These are phyloP conservation scores for Aepyceros melampus DNA, from an alignment of 2,113 vertebrate species.

Conservation along the genomic window DNA sequence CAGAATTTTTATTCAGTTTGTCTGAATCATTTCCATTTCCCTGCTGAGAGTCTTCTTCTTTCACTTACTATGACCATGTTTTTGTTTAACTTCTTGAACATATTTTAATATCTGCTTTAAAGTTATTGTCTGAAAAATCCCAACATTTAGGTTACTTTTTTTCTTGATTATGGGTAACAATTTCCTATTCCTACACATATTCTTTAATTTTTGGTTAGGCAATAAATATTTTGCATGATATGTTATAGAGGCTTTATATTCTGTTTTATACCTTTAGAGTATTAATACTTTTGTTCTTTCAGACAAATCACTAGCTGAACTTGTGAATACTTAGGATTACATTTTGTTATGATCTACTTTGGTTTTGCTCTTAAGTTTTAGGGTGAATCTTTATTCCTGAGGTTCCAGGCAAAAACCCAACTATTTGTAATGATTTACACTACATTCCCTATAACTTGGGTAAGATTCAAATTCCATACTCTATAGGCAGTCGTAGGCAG, in stretches of 20 bases:
- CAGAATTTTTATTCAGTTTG: neutral
- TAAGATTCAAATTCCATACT: neutral
- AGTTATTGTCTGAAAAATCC: neutral
- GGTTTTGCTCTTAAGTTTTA: neutral
- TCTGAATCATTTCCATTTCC: neutral
- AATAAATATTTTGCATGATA: neutral
- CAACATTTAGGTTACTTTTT: neutral
- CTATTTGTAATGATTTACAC: neutral
- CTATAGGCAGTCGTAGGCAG: neutral
- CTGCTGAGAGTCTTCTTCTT: neutral
- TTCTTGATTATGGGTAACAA: neutral
- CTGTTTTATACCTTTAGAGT: slow-evolving; percentile 19
- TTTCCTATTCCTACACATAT: neutral
- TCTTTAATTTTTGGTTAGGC: neutral
- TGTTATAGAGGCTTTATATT: neutral
- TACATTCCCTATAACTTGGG: neutral
- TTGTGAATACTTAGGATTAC: neutral
- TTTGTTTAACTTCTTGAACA: neutral
- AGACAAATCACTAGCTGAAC: neutral
- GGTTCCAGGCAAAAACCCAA: neutral
- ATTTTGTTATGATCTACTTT: neutral
- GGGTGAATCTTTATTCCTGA: neutral
- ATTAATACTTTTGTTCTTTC: neutral
- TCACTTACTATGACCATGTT: neutral
- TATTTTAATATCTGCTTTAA: neutral